phyloP scores from a whole-genome alignment of 1,140 invertebrate genomes.

The Myzus persicae region DNA sequence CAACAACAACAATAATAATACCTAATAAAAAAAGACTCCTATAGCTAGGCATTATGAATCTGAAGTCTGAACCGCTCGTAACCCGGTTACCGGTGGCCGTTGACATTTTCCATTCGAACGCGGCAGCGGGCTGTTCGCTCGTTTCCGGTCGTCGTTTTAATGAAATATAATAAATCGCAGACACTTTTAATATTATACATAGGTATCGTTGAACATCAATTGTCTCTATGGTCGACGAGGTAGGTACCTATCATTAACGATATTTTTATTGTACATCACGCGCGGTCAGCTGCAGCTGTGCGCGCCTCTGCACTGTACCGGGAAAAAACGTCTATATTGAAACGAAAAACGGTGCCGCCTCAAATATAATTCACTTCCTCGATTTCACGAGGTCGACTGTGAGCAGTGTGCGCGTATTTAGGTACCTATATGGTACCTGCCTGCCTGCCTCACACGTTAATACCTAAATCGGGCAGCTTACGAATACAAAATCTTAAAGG shows the following conservation, averaged over 20 bases:
- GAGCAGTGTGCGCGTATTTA: neutral
- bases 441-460: neutral
- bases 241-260: neutral
- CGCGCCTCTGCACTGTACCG: neutral
- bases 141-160: neutral
- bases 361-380: constrained; percentile 8
- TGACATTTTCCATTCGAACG: neutral
- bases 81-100: constrained; percentile 20
- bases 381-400: neutral
- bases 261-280: neutral
- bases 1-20: neutral
- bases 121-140: neutral
- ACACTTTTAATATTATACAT: neutral
- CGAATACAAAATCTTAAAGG: constrained; percentile 23
- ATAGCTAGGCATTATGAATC: neutral
- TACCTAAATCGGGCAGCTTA: neutral
- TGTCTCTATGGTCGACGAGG: neutral
- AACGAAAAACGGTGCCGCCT: neutral
- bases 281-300: neutral
- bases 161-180: too few relatives aligned
- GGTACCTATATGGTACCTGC: neutral
- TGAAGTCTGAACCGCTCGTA: neutral
- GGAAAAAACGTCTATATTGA: neutral
- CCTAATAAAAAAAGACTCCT: neutral
- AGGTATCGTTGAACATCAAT: neutral